Evolutionary conservation across 2,888 invertebrate species (phyloP).

Genomic region (Folsomia candida): DNA sequence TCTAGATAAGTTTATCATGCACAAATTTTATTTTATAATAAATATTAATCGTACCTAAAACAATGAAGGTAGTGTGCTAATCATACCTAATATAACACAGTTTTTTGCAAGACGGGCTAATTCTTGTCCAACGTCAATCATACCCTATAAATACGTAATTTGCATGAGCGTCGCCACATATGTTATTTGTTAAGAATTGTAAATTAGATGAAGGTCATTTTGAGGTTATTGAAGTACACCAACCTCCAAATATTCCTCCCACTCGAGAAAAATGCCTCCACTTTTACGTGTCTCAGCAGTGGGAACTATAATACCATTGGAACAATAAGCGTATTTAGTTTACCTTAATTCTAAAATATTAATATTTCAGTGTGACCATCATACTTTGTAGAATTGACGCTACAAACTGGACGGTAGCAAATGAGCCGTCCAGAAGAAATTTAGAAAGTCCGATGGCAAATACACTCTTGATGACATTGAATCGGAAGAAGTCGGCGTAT

Average conservation of each 20-base stretch:
- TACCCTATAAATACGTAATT: too few species aligned
- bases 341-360: not conserved
- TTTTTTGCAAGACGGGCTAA: conserved; percentile 13
- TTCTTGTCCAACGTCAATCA: conserved; percentile 13
- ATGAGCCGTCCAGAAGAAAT: conserved; percentile 4
- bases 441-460: conserved; percentile 1
- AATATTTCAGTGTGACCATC: not conserved
- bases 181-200: too few species aligned
- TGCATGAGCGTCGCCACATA: too few species aligned
- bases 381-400: not conserved
- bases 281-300: conserved; percentile 3
- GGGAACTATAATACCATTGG: not conserved
- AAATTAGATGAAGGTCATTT: too few species aligned
- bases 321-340: too few species aligned
- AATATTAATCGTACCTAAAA: not conserved
- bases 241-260: conserved; percentile 15
- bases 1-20: not conserved
- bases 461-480: not conserved
- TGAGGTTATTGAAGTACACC: too few species aligned
- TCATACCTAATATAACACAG: conserved; percentile 2
- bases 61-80: not conserved
- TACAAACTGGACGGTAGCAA: not conserved
- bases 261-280: conserved; percentile 4
- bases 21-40: too few species aligned
- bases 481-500: conserved; percentile 7